Evolutionary conservation across 2,888 invertebrate species (phyloP).

Genomic region (Cataglyphis altisquamis): DNA sequence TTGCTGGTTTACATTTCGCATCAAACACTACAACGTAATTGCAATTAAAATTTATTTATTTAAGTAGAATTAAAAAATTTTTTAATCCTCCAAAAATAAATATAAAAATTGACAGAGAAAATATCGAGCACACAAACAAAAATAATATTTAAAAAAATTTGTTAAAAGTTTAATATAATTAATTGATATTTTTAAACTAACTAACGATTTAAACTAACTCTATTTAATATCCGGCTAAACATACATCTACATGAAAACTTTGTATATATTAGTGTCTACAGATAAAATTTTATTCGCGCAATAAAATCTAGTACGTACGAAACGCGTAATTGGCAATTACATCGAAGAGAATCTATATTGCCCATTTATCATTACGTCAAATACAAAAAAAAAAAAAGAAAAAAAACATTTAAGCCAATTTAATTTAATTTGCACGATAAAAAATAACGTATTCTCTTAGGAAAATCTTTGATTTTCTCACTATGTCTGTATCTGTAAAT

Average conservation of each 20-base stretch:
- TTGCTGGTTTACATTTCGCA: not conserved
- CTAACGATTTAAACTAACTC: not conserved
- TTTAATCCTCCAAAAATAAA: slow-evolving; percentile 13
- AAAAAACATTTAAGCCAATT: not conserved
- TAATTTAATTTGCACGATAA: slow-evolving; percentile 15
- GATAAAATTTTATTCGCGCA: slow-evolving; percentile 25
- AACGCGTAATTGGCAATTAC: not conserved
- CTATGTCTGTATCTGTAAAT: slow-evolving; percentile 39
- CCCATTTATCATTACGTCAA: not conserved
- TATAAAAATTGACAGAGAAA: not conserved
- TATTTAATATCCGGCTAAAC: slow-evolving; percentile 56
- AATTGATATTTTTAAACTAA: too few relatives aligned
- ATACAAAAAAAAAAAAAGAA: not conserved
- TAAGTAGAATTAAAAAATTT: not conserved
- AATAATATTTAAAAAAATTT: slow-evolving; percentile 5
- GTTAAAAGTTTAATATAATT: not conserved
- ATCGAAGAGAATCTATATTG: not conserved
- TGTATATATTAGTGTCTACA: slow-evolving; percentile 16
- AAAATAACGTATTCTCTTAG: not conserved
- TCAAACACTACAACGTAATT: not conserved
- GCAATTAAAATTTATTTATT: not conserved
- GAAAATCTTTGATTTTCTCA: slow-evolving; percentile 19
- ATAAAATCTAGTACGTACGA: not conserved
- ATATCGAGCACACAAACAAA: not conserved
- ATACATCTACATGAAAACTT: slow-evolving; percentile 16